phyloP scores from a whole-genome alignment of 2,113 vertebrate species.

The Herpailurus yagouaroundi region DNA sequence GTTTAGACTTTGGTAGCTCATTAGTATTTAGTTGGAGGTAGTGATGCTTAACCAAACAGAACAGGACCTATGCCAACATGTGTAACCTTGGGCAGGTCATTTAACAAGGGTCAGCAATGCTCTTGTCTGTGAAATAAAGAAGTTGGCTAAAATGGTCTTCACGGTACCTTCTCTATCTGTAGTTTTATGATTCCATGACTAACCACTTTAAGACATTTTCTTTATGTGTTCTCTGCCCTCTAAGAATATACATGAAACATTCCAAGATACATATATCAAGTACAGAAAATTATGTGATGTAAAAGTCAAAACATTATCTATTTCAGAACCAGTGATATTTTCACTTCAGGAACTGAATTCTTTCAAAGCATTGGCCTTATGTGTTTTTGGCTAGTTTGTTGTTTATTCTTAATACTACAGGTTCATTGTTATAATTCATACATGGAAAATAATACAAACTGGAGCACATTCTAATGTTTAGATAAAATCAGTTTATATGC shows the following conservation, averaged over 20 bases:
- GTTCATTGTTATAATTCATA: not conserved
- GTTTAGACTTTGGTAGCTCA: not conserved
- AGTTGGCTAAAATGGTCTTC: not conserved
- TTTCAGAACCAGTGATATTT: constrained; percentile 34
- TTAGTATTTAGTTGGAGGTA: not conserved
- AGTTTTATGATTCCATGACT: not conserved
- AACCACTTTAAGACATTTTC: constrained; percentile 17
- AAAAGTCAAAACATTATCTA: not conserved
- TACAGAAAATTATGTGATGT: not conserved
- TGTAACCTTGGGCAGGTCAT: not conserved
- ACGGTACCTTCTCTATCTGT: not conserved
- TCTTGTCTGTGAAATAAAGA: not conserved
- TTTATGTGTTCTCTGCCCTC: not conserved
- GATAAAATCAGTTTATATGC: not conserved
- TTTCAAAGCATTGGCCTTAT: constrained; percentile 8
- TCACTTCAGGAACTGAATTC: constrained; percentile 28
- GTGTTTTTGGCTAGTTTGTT: not conserved
- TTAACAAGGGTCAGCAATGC: not conserved
- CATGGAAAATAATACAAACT: constrained; percentile 20
- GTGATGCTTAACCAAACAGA: not conserved
- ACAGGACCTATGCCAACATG: not conserved
- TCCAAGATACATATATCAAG: not conserved
- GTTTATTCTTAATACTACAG: not conserved
- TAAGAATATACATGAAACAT: not conserved
- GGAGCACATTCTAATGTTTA: not conserved